These are phyloP conservation scores for Leptopilina drosophilae DNA, from an alignment of 2,888 invertebrate species.

Conservation along the genomic window DNA sequence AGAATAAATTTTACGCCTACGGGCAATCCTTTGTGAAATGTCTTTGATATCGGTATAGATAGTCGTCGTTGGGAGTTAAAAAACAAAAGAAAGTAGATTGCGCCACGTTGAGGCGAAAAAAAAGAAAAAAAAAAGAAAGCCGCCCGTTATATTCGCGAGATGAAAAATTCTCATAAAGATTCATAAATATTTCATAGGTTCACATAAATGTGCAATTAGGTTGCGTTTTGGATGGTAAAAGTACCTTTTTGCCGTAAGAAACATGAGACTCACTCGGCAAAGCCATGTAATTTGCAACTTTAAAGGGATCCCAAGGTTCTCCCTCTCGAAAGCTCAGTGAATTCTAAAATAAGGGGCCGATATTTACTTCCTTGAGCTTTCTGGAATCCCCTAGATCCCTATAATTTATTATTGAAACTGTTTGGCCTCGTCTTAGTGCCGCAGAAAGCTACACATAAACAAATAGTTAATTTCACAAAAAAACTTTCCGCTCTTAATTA, in stretches of 20 bases:
- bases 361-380: conserved; percentile 36
- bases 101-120: not conserved
- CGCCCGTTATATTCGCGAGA: conserved; percentile 41
- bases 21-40: conserved; percentile 39
- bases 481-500: not conserved
- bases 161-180: conserved; percentile 65
- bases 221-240: conserved; percentile 46
- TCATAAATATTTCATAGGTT: conserved; percentile 67
- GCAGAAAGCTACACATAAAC: conserved; percentile 9
- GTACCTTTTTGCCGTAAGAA: conserved; percentile 22
- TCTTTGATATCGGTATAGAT: conserved; percentile 45
- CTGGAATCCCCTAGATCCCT: conserved; percentile 29
- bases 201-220: conserved; percentile 64
- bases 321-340: conserved; percentile 39
- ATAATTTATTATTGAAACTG: conserved; percentile 38
- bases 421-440: conserved; percentile 14
- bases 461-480: not conserved
- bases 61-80: conserved; percentile 25
- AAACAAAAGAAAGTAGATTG: not conserved
- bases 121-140: too few relatives aligned
- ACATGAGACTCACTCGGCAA: conserved; percentile 26
- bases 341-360: conserved; percentile 40
- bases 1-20: conserved; percentile 44
- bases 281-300: conserved; percentile 39
- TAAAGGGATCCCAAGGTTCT: conserved; percentile 33